Conservation (phyloP, 2,113 vertebrate species). For the Donacobius atricapilla region DNA sequence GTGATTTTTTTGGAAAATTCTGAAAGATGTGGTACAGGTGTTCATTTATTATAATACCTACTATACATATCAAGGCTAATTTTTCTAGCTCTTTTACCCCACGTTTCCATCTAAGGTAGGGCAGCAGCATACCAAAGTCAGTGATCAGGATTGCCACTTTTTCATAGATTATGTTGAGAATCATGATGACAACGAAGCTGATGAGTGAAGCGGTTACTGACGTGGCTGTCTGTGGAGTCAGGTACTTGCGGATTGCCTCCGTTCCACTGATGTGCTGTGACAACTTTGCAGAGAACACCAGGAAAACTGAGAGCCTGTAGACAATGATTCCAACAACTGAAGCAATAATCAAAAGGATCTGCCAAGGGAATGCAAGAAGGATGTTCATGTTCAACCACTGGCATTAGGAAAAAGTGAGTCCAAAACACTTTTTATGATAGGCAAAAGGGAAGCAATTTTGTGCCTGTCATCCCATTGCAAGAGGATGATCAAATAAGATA, state of each 20-base stretch:
- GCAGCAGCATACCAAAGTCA: constrained; percentile 79
- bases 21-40: neutral
- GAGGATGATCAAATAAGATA: neutral
- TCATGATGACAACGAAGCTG: constrained; percentile 90
- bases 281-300: constrained; percentile 80
- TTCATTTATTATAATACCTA: neutral
- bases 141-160: constrained; percentile 92
- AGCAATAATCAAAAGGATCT: constrained; percentile 89
- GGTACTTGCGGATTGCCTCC: constrained; percentile 84
- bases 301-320: constrained; percentile 89
- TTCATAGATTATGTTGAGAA: constrained; percentile 90
- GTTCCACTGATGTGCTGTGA: constrained; percentile 71
- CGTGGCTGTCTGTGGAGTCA: constrained; percentile 92
- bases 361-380: constrained; percentile 22
- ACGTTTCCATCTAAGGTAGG: neutral
- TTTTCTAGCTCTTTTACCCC: neutral
- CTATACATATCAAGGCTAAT: neutral
- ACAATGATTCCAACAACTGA: constrained; percentile 91
- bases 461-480: neutral
- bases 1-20: neutral
- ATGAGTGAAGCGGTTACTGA: constrained; percentile 89
- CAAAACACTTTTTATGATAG: neutral
- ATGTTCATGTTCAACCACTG: neutral
- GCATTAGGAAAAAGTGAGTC: neutral
- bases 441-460: neutral